Conservation (phyloP, 2,113 vertebrate species). For the Irena cyanogastra region DNA sequence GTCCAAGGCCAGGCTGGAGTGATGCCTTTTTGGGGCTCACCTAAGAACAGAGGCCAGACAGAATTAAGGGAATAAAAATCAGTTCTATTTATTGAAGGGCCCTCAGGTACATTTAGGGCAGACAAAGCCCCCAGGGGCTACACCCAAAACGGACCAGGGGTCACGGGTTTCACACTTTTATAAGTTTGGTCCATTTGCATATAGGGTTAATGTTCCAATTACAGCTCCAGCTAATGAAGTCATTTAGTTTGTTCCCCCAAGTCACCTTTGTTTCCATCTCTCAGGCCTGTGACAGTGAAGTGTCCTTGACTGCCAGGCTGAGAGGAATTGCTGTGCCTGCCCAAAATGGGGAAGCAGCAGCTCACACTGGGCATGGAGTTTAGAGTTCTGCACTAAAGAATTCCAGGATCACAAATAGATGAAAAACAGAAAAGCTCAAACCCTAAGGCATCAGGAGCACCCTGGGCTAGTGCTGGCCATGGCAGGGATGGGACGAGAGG, state of each 20-base stretch:
- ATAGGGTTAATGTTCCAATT: neutral
- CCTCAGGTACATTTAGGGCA: neutral
- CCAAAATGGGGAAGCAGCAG: neutral
- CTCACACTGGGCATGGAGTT: fast-evolving
- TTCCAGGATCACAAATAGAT: fast-evolving
- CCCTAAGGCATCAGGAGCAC: neutral
- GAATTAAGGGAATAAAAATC: neutral
- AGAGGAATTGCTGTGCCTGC: neutral
- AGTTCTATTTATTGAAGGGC: too few species aligned
- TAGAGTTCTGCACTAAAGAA: too few species aligned
- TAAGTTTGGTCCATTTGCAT: neutral
- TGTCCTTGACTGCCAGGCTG: neutral
- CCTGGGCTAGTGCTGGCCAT: neutral
- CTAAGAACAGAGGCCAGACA: neutral
- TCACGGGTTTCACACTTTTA: fast-evolving
- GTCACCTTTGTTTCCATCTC: neutral
- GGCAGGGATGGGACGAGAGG: neutral
- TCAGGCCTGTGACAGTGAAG: neutral
- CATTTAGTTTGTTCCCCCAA: neutral
- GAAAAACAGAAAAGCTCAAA: neutral
- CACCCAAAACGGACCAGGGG: neutral
- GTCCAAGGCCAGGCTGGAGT: neutral
- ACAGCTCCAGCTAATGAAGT: neutral
- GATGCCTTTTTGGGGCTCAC: neutral
- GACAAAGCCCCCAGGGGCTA: neutral